Percentiles rank a stretch among this genome's conserved stretches.
phyloP scores from a whole-genome alignment of 2,888 invertebrate genomes.

The Ecdyonurus torrentis region DNA sequence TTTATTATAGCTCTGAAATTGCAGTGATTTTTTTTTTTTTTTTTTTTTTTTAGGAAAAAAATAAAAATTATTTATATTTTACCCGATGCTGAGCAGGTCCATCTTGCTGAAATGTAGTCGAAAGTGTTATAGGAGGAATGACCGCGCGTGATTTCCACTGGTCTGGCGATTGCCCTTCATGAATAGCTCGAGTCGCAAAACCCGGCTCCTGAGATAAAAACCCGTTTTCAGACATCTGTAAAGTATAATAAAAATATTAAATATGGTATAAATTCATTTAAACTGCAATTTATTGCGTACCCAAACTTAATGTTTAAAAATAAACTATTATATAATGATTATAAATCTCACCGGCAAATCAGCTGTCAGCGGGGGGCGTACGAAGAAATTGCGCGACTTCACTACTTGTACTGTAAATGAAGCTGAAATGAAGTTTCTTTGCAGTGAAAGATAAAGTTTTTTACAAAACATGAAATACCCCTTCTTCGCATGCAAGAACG shows the following conservation, averaged over 20 bases:
- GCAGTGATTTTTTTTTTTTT: too few species aligned
- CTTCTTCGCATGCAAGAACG: too few species aligned
- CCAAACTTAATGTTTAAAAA: too few species aligned
- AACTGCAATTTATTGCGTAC: too few species aligned
- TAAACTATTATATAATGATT: too few species aligned
- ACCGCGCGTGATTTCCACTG: conserved; percentile 76
- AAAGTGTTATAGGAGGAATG: conserved; percentile 74
- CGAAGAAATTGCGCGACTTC: not conserved
- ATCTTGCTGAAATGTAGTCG: conserved; percentile 85
- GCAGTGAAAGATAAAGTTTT: too few species aligned
- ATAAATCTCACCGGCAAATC: not conserved
- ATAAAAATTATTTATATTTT: conserved; percentile 18
- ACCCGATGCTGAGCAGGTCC: conserved; percentile 70
- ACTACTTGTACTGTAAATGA: not conserved
- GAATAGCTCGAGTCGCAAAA: conserved; percentile 83
- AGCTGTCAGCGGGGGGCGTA: not conserved
- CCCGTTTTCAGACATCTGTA: not conserved
- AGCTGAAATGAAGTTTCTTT: too few species aligned
- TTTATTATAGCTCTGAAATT: too few species aligned
- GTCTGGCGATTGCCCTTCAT: conserved; percentile 79
- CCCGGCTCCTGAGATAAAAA: conserved; percentile 23
- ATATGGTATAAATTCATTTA: too few species aligned
- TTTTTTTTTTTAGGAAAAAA: too few species aligned
- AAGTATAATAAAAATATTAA: too few species aligned
- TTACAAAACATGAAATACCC: too few species aligned